These are phyloP conservation scores for Boloria selene DNA, from an alignment of 2,888 invertebrate genomes.

Conservation along the genomic window DNA sequence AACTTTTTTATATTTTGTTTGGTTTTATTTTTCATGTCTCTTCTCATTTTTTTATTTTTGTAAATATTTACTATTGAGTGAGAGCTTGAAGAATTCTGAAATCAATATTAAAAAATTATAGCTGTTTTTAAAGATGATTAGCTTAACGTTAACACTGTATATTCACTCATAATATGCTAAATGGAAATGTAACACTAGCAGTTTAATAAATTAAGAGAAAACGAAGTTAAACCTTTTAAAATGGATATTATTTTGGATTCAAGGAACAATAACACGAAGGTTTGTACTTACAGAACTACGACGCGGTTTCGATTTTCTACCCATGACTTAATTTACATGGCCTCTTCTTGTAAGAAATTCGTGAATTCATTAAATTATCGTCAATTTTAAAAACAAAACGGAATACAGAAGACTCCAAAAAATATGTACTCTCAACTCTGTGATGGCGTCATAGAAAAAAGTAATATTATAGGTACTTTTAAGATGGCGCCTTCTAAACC, in stretches of 20 bases:
- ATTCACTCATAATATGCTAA: background rate
- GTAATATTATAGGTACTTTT: no score
- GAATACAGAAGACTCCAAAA: no score
- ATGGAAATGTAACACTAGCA: background rate
- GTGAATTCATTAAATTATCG: no score
- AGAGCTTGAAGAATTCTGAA: constrained; percentile 23
- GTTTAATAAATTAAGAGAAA: no score
- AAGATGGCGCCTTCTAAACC: no score
- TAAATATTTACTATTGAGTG: constrained; percentile 20
- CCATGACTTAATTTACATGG: constrained; percentile 18
- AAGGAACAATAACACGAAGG: constrained; percentile 5
- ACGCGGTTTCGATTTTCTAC: constrained; percentile 24
- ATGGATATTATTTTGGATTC: background rate
- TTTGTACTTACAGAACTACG: constrained; percentile 24
- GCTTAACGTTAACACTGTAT: background rate
- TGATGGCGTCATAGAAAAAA: no score
- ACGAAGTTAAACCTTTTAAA: no score
- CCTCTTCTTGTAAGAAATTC: no score
- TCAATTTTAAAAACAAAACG: no score
- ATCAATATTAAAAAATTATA: background rate
- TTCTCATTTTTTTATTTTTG: constrained; percentile 46
- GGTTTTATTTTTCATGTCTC: constrained; percentile 41
- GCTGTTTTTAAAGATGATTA: no score
- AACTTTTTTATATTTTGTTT: constrained; percentile 48
- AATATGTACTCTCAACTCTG: no score